These are phyloP conservation scores for Alcedo atthis DNA, from an alignment of 2,797 vertebrate species.

Conservation along the genomic window DNA sequence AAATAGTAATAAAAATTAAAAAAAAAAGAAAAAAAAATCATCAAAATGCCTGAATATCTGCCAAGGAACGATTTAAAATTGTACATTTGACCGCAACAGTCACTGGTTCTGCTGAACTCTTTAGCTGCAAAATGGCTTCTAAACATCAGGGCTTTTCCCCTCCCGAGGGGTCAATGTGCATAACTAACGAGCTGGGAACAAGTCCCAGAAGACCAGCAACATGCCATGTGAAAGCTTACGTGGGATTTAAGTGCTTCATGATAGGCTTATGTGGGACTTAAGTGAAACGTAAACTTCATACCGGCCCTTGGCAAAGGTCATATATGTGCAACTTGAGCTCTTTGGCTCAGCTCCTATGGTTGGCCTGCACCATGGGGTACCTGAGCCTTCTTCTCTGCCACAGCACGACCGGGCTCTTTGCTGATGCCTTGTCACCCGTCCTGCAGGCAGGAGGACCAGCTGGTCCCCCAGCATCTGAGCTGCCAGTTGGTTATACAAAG, in stretches of 20 bases:
- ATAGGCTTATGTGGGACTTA: slow-evolving; percentile 34
- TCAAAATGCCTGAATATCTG: slow-evolving; percentile 1
- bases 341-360: background rate
- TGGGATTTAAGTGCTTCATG: slow-evolving; percentile 50
- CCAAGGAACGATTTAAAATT: slow-evolving; percentile 33
- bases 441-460: background rate
- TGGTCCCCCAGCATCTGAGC: accelerated
- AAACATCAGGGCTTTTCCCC: background rate
- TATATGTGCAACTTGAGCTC: background rate
- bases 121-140: slow-evolving; percentile 32
- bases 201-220: slow-evolving; percentile 24
- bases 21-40: background rate
- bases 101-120: slow-evolving; percentile 21
- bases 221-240: slow-evolving; percentile 29
- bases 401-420: background rate
- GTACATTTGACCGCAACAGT: background rate
- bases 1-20: background rate
- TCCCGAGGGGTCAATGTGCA: background rate
- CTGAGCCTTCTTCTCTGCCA: background rate
- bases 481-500: background rate
- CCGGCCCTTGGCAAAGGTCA: slow-evolving; percentile 17
- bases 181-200: background rate
- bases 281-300: slow-evolving; percentile 44
- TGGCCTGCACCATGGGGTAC: accelerated
- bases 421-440: background rate